Base-by-base conservation (phyloP, 2,797 vertebrate species). In the Hylomyscus alleni region DNA sequence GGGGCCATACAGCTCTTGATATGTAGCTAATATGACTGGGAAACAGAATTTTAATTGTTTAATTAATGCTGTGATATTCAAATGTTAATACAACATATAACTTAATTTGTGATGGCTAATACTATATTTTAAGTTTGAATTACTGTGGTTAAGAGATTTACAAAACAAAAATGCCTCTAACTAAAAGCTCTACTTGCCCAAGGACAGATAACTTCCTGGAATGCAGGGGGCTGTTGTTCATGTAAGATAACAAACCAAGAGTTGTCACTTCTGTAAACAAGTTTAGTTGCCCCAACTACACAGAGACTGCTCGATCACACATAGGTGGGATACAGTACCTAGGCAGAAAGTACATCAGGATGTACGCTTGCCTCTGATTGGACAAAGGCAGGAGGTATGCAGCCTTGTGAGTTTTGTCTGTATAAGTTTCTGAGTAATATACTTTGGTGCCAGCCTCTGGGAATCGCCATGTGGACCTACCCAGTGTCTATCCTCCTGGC, bases 41-140 rank as follows among this genome's bases (percentile, higher is more conserved):
- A 85, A 80, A 89, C 20, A 91, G 52, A 75, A 56, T 95, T 91
- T 56, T 84, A 90, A 50, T 60, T 56, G 17, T 89, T 40, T 87
- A 82, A 78, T 54, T 88, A 78, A 84, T 40, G 56, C 44, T 58
- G 62, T 91, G n/a, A 54, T 90, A 65, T 73, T 83, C 34, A 94
- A 9, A 54, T 8, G 26, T 47, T 78, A 80, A 58, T 75, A 50
- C 56, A 91, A 67, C 24, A 40, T 58, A 60, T 87, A 90, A 77
- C 62, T 89, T 60, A 52, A 86, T 14, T 69, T 69, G 47, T 52
- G 62, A 67, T 85, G 44, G 62, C 47, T 52, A 52, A 85, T 20
- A 20, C 34, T 85, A 69, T 85, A 62, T 14, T 67, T 85, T 50
- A 85, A 67, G 60, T 50, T 85, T n/a, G 67, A 67, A 50, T 67